These are phyloP conservation scores for Itoplectis maculator DNA, from an alignment of 2,888 invertebrate genomes.

Conservation along the genomic window DNA sequence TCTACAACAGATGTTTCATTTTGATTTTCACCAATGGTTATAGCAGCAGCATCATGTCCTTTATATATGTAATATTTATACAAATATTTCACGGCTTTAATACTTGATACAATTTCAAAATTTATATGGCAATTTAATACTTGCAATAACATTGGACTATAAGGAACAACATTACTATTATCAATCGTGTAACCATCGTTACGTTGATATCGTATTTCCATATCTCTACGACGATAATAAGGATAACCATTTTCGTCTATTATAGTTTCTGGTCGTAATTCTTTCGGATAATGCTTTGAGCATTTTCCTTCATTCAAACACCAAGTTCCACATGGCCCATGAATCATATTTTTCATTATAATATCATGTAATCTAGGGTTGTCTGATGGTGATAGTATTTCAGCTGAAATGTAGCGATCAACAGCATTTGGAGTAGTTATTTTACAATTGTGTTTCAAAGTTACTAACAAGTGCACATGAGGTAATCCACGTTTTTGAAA, in stretches of 20 bases:
- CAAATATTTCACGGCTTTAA: conserved; percentile 70
- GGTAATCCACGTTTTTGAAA: conserved; percentile 66
- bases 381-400: conserved; percentile 75
- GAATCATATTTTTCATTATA: conserved; percentile 78
- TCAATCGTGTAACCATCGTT: conserved; percentile 67
- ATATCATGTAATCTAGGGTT: conserved; percentile 74
- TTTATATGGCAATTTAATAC: conserved; percentile 71
- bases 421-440: conserved; percentile 60
- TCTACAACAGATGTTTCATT: neutral
- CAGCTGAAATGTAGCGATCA: conserved; percentile 70
- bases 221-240: conserved; percentile 68
- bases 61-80: conserved; percentile 72
- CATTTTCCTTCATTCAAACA: conserved; percentile 69
- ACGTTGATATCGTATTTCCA: conserved; percentile 52
- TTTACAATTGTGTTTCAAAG: conserved; percentile 58
- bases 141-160: conserved; percentile 67
- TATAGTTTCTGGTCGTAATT: conserved; percentile 64
- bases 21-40: conserved; percentile 24
- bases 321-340: conserved; percentile 78
- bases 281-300: conserved; percentile 73
- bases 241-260: conserved; percentile 72
- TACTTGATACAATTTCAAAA: conserved; percentile 68
- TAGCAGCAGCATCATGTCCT: conserved; percentile 62
- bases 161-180: conserved; percentile 77
- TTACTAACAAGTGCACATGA: conserved; percentile 62